Base-by-base conservation (phyloP, 2,797 vertebrate species). In the Acestrorhynchus altus region DNA sequence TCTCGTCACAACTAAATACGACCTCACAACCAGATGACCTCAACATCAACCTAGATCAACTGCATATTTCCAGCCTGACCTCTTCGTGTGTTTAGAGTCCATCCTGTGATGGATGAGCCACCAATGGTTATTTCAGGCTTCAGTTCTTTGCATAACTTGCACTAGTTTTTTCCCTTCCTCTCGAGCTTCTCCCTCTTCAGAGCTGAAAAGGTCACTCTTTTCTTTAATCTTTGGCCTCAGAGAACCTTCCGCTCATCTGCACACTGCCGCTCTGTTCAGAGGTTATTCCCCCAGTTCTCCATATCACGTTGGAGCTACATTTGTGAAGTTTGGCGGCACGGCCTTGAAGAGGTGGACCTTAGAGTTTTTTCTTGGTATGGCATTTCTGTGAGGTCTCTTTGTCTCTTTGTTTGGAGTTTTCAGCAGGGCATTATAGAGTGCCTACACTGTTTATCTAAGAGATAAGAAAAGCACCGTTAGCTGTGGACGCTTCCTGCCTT, bases 401-500 rank as follows among this genome's bases (percentile, higher is more conserved):
- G 40, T 20, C 18, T n/a, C 22, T 22, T 46, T 65, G 63, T 65
- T 65, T 65, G 22, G 20, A 65, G 20, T 26, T 24, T 42, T 65
- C 22, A 65, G 20, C 12, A 26, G 40, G 20, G 39, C 40, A 24
- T 65, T 65, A 46, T 46, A 22, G 15, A 22, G 8, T 46, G 42
- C 15, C 63, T 46, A 20, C n/a, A 1, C 10, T 15, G 42, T 35
- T 65, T 65, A 65, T 65, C 63, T 13, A 13, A 0, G 63, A 65
- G 63, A 65, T 65, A 65, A 65, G 63, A 65, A 65, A 63, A 65
- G 40, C 63, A 65, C 20, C 63, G 20, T 60, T 31, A 60, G 28
- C 57, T 60, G 57, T 65, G 63, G 39, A 12, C 13, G 22, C 40
- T 65, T 65, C 40, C 63, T 65, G 63, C 63, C 39, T 65, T 65